A percentile compares a stretch with the other conserved stretches of the same genome.
Evolutionary conservation across 2,797 vertebrate species (phyloP).

Genomic region (Siniperca scherzeri): DNA sequence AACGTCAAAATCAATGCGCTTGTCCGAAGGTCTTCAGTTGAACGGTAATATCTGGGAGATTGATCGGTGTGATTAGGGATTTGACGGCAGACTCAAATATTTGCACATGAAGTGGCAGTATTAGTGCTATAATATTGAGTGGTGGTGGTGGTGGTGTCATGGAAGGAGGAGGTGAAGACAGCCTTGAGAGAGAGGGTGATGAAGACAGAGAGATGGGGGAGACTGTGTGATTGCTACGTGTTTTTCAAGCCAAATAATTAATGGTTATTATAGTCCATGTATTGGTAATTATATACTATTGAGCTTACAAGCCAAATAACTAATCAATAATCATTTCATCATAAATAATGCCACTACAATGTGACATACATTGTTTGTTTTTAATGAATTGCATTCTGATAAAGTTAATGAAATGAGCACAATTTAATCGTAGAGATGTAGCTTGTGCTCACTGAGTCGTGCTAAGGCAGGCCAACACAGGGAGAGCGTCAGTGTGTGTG

Average conservation of each 20-base stretch:
- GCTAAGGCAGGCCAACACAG: neutral
- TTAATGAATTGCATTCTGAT: constrained; percentile 21
- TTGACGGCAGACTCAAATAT: constrained; percentile 82
- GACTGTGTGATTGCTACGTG: neutral
- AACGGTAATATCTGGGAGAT: constrained; percentile 75
- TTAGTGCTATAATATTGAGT: constrained; percentile 74
- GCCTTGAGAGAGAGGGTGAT: constrained; percentile 13
- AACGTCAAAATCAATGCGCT: constrained; percentile 63
- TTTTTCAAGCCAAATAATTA: constrained; percentile 11
- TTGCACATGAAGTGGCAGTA: constrained; percentile 78
- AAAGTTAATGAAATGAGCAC: constrained; percentile 42
- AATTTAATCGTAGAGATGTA: constrained; percentile 17
- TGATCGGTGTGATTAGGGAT: constrained; percentile 77
- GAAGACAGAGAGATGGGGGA: constrained; percentile 16
- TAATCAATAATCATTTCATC: neutral
- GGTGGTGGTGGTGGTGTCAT: constrained; percentile 41
- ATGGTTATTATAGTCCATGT: constrained; percentile 1
- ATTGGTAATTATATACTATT: neutral
- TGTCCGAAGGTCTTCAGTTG: constrained; percentile 54
- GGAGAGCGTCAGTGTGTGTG: neutral
- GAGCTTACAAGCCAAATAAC: neutral
- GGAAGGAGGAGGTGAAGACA: constrained; percentile 34
- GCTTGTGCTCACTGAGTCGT: constrained; percentile 15
- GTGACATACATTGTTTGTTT: constrained; percentile 13
- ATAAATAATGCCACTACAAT: neutral